Evolutionary conservation across 1,140 invertebrate genomes (phyloP), one percentile per base, ranked within the genome.

Genomic region (Hirudo medicinalis): DNA sequence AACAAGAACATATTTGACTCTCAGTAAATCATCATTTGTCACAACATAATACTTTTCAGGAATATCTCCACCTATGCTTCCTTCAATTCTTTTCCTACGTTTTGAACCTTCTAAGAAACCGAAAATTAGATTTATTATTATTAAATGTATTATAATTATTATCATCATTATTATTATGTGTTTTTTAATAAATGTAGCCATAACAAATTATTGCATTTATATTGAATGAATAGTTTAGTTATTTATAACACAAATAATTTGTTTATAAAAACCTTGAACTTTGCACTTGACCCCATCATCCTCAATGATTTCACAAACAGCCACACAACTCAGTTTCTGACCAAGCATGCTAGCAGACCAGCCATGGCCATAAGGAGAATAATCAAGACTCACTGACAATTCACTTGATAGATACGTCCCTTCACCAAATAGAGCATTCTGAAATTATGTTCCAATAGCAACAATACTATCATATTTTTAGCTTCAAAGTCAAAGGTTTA

Each of bases 351-450:
- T 91, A 32, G 86, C 85, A 15, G 87, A 86, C 89, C 90, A 90
- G 17, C 86, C 86, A 74, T 86, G 85, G 0, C 88, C 87, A 66
- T 84, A 84, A 20, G 88, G 88, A 78, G 88, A 88, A 76, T 87
- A 89, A 15, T 84, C 84, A 68, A 90, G 78, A 77, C 86, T 88
- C 27, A 89, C 83, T 74, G 85, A 85, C 77, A 90, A 81, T 80
- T 91, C 88, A 76, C 86, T 86, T 2, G 88, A 88, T 60, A 91
- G 80, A 78, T 90, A 90, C 73, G 89, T 87, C 54, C 89, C 89
- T 79, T 87, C 86, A 15, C 89, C 89, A 84, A 88, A 88, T 40
- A 89, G 76, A 17, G 85, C 84, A 70, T 84, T 86, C 89, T 89
- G 77, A 66, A 80, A 82, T 36, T 67, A 36, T 49, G 15, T n/a